Percentiles rank a stretch among this genome's conserved stretches.
These are phyloP conservation scores for Cryptoprocta ferox DNA, from an alignment of 2,797 vertebrate species.

Conservation along the genomic window DNA sequence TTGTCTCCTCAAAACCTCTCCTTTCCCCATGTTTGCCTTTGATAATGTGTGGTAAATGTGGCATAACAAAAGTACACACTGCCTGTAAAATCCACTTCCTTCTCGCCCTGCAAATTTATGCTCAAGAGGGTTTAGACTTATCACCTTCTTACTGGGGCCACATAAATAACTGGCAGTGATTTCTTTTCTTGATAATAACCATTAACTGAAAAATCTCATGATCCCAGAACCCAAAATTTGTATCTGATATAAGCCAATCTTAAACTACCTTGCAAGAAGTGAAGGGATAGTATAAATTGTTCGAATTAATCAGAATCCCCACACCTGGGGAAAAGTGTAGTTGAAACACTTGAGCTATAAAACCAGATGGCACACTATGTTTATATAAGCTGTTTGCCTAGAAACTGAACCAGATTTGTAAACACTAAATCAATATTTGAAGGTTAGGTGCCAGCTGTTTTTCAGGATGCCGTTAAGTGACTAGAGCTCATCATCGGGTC, in stretches of 20 bases:
- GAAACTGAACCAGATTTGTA: conserved; percentile 93
- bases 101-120: conserved; percentile 78
- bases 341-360: conserved; percentile 86
- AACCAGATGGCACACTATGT: conserved; percentile 91
- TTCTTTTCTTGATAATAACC: conserved; percentile 77
- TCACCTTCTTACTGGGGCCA: conserved; percentile 74
- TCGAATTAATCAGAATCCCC: conserved; percentile 85
- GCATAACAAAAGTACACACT: conserved; percentile 85
- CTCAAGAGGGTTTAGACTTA: conserved; percentile 75
- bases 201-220: conserved; percentile 79
- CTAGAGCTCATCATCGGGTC: conserved; percentile 82
- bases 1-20: conserved; percentile 84
- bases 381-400: conserved; percentile 95
- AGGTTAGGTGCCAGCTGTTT: conserved; percentile 92
- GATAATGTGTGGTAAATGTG: conserved; percentile 88
- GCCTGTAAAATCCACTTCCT: conserved; percentile 84
- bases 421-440: conserved; percentile 96
- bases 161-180: conserved; percentile 75
- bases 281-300: conserved; percentile 84
- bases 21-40: conserved; percentile 86
- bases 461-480: conserved; percentile 96
- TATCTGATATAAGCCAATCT: conserved; percentile 69
- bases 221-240: conserved; percentile 84
- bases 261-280: conserved; percentile 82
- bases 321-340: conserved; percentile 81